These are phyloP conservation scores for Malaclemys terrapin DNA, from an alignment of 2,113 vertebrate species.

Conservation along the genomic window DNA sequence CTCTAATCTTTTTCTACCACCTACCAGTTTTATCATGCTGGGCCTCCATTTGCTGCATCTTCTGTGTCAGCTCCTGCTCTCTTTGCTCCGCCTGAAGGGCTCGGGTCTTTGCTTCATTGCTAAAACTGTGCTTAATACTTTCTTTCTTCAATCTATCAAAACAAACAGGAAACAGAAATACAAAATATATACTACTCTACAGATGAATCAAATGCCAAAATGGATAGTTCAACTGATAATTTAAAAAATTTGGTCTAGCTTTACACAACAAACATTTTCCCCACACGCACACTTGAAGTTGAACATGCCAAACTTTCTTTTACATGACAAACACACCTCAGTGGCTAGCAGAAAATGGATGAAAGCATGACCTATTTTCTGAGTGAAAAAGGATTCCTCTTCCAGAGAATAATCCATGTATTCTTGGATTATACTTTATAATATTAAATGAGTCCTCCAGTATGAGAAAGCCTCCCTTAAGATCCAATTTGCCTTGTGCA, in stretches of 20 bases:
- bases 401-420: neutral
- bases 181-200: neutral
- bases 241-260: neutral
- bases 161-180: conserved; percentile 37
- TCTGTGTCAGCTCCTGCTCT: conserved; percentile 89
- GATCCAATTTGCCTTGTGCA: neutral
- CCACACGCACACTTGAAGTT: neutral
- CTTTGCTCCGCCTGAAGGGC: conserved; percentile 87
- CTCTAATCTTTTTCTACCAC: conserved; percentile 88
- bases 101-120: conserved; percentile 85
- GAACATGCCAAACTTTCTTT: conserved; percentile 31
- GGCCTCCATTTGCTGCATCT: conserved; percentile 91
- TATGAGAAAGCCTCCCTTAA: neutral
- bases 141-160: conserved; percentile 89
- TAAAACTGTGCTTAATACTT: conserved; percentile 83
- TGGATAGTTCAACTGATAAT: neutral
- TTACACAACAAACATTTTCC: conserved; percentile 16
- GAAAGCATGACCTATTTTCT: neutral
- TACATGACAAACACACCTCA: conserved; percentile 15
- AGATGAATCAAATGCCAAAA: neutral
- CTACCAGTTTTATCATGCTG: conserved; percentile 93
- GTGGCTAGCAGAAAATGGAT: neutral
- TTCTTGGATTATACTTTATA: neutral
- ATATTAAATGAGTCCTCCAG: neutral
- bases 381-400: neutral